Conservation (phyloP, 2,888 invertebrate species). For the Sesia bembeciformis region DNA sequence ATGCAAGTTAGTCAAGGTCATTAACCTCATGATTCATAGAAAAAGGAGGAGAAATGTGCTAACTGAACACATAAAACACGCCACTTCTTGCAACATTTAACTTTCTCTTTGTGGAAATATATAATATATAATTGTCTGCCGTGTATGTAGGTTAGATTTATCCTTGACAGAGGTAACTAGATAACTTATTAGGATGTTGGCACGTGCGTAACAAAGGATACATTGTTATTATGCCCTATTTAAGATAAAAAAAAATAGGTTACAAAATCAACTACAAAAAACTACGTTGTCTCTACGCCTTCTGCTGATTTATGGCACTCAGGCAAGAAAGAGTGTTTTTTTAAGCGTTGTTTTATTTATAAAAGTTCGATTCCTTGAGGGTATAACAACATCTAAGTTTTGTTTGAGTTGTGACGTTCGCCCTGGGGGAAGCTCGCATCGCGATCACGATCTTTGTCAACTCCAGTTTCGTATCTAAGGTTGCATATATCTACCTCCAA, state of each 20-base stretch:
- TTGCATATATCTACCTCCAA: background rate
- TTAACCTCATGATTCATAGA: no score
- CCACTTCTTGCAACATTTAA: no score
- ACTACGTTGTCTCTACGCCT: conserved; percentile 13
- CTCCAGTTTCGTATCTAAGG: conserved; percentile 1
- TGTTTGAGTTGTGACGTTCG: conserved; percentile 26
- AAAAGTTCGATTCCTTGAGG: conserved; percentile 22
- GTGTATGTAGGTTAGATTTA: conserved; percentile 25
- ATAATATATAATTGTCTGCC: conserved; percentile 24
- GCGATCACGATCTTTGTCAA: conserved; percentile 13
- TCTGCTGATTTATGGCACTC: conserved; percentile 24
- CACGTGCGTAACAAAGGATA: conserved; percentile 22
- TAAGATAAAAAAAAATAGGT: conserved; percentile 20
- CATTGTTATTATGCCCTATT: conserved; percentile 17
- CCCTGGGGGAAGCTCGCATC: conserved; percentile 13
- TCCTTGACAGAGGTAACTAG: conserved; percentile 39
- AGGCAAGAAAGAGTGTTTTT: conserved; percentile 15
- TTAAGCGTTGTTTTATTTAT: conserved; percentile 20
- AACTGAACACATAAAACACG: no score
- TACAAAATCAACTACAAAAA: background rate
- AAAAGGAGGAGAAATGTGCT: no score
- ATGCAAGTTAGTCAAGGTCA: no score
- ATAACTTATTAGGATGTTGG: conserved; percentile 34
- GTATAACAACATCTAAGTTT: conserved; percentile 28
- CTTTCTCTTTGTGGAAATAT: no score